Evolutionary conservation across 2,888 invertebrate genomes (phyloP).

Genomic region (Nasonovia ribisnigri): DNA sequence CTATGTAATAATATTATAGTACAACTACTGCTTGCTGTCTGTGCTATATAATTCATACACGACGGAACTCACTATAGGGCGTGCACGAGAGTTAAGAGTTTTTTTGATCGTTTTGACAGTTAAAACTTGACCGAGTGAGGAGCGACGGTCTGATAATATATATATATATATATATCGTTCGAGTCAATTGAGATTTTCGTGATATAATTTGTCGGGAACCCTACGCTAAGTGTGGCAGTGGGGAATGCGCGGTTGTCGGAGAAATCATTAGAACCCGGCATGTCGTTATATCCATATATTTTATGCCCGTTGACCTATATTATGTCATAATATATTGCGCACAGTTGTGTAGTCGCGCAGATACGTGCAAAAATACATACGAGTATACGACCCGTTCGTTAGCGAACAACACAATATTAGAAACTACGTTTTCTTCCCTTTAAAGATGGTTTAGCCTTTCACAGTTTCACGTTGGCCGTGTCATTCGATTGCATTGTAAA

Average conservation of each 20-base stretch:
- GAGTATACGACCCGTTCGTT: not conserved
- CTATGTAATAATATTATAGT: not conserved
- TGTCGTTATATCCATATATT: not conserved
- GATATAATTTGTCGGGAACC: not conserved
- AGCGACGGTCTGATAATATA: not conserved
- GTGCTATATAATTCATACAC: not conserved
- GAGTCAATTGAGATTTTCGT: not conserved
- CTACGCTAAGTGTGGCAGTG: not conserved
- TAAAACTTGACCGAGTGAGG: not conserved
- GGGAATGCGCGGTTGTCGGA: not conserved
- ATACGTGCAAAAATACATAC: not conserved
- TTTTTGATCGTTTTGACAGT: not conserved
- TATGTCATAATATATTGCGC: not conserved
- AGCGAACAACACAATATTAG: too few species aligned
- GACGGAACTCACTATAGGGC: not conserved
- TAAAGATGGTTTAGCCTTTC: not conserved
- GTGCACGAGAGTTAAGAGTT: not conserved
- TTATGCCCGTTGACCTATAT: slow-evolving; percentile 7
- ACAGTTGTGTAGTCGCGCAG: not conserved
- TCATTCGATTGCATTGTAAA: not conserved
- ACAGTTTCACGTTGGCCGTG: too few species aligned
- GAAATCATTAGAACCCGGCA: not conserved
- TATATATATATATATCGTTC: not conserved
- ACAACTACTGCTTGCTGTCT: too few species aligned
- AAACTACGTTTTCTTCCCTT: not conserved